Evolutionary conservation across 2,888 invertebrate species (phyloP), one percentile per base, ranked within the genome.

Genomic region (Eupithecia vulgata): DNA sequence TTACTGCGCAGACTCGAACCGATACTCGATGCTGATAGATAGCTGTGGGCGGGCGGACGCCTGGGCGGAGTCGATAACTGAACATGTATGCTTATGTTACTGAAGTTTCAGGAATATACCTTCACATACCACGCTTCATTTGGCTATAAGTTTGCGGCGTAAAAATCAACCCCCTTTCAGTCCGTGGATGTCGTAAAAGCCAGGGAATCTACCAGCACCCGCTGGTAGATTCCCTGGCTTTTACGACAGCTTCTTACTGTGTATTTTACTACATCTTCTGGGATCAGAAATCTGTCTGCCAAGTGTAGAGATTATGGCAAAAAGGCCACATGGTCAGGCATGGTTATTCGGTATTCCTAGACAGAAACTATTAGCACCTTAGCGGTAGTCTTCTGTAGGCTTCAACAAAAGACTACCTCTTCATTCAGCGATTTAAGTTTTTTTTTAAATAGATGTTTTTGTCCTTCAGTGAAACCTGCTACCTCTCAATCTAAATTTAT

Each of bases 1-100:
- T 1, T 10, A 83, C 61, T 87, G 90, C 90, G 90, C 90, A 90
- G 84, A 90, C 83, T 90, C 90, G 90, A 90, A 88, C 90, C 88
- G 82, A 90, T 90, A 89, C 61, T 78, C 73, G 72, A 78, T 82
- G 78, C 82, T 81, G 75, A 88, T 87, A 84, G 76, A 87, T 85
- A 84, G 74, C 68, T 83, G 76, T 71, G 74, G 81, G 82, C 82
- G 83, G 78, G 81, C 74, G 74, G 81, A 79, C 34, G 74, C 45
- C 73, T 71, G 78, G 82, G 82, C 81, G 83, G 78, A 77, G 21
- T 42, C 73, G 61, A 68, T 68, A 66, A 1, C 59, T 37, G 40
- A 15, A 65, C 7, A 25, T 25, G 37, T 21, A 64, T 64, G 2
- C 30, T 30, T 30, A 25, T 57, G 25, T 57, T 12, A 21, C 52